phyloP scores from a whole-genome alignment of 2,113 vertebrate genomes.

The Melanotaenia duboulayi region DNA sequence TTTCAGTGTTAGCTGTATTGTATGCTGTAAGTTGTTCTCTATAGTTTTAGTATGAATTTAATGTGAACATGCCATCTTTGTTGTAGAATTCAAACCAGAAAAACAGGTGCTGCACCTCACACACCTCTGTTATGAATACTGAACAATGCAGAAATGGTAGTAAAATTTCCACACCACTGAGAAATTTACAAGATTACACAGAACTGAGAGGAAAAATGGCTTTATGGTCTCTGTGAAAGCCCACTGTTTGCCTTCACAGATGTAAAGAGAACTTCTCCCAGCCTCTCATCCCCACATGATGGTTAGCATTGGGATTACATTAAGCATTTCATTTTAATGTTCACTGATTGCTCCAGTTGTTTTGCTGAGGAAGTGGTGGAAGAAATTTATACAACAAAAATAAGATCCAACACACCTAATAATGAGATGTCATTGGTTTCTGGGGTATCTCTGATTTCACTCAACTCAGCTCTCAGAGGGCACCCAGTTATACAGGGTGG shows the following conservation, averaged over 20 bases:
- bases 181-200: slow-evolving; percentile 12
- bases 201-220: slow-evolving; percentile 20
- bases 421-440: slow-evolving; percentile 45
- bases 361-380: slow-evolving; percentile 9
- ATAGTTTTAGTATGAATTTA: not conserved
- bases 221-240: slow-evolving; percentile 13
- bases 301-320: not conserved
- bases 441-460: slow-evolving; percentile 19
- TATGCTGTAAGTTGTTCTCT: not conserved
- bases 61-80: not conserved
- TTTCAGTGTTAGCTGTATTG: not conserved
- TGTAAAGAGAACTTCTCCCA: not conserved
- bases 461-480: slow-evolving; percentile 33
- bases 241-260: slow-evolving; percentile 7
- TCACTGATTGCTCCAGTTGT: slow-evolving; percentile 54
- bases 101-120: not conserved
- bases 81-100: not conserved
- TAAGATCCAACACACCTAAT: slow-evolving; percentile 10
- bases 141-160: slow-evolving; percentile 1
- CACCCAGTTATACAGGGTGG: not conserved
- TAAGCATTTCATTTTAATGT: slow-evolving; percentile 36
- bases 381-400: slow-evolving; percentile 17
- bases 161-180: not conserved
- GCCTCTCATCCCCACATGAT: slow-evolving; percentile 7
- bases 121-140: slow-evolving; percentile 4